Evolutionary conservation across 2,113 vertebrate species (phyloP), one percentile per base, ranked within the genome.

Genomic region (Tachysurus vachellii): DNA sequence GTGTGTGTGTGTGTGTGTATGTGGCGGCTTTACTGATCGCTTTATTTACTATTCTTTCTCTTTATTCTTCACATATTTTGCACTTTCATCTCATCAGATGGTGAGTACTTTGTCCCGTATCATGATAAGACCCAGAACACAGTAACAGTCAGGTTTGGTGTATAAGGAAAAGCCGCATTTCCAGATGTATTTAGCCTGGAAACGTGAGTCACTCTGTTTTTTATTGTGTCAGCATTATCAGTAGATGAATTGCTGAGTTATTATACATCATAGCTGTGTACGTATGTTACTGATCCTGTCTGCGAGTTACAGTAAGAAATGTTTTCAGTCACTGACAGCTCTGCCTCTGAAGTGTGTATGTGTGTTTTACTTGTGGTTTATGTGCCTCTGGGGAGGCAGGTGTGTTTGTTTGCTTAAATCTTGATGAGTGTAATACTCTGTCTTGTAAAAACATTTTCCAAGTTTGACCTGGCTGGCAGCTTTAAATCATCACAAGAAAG

Each of bases 381-480:
- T 5, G 31, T 61, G 80, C 80, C 81, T 70, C 80, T 42, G 36
- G 76, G 85, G 79, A 83, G 31, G 86, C 84, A 89, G 86, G 76
- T 90, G 90, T 88, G 85, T 89, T 86, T 90, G 79, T 70, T 70
- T 86, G 47, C 73, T 81, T 88, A 75, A n/a, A 66, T 19, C 70
- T 75, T 57, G 56, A 19, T 76, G 79, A 87, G 53, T 86, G 59
- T 85, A 85, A 71, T 23, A 79, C 73, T 83, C 76, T 59, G 87
- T 89, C 89, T 88, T 89, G 91, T 91, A 88, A 93, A 93, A 94
- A 93, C 91, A 91, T 93, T 93, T 91, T 88, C 90, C 88, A 44
- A n/a, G 21, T 91, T 80, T 90, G 88, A 61, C 62, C 71, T 19
- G 73, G 84, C 85, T 87, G 76, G 84, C 86, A 54, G 10, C 70